These are phyloP conservation scores for Python bivittatus DNA, from an alignment of 2,113 vertebrate genomes.

Conservation along the genomic window DNA sequence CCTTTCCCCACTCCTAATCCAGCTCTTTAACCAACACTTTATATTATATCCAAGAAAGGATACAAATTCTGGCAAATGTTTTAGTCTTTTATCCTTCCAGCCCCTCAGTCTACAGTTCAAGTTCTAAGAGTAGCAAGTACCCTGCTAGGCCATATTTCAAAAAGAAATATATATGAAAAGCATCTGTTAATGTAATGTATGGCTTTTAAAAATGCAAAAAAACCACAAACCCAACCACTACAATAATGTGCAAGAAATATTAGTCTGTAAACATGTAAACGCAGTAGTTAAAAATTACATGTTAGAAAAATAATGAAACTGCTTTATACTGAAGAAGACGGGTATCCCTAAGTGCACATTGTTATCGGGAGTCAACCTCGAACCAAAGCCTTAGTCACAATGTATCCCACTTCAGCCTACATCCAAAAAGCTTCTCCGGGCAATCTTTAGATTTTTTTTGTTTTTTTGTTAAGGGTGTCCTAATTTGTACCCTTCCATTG, in stretches of 20 bases:
- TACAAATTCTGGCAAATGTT: not conserved
- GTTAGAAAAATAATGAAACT: not conserved
- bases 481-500: not conserved
- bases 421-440: not conserved
- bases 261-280: not conserved
- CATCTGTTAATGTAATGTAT: not conserved
- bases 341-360: not conserved
- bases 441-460: not conserved
- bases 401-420: not conserved
- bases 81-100: not conserved
- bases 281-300: not conserved
- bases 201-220: not conserved
- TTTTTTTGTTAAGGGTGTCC: too few relatives aligned
- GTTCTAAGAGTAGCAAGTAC: not conserved
- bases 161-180: not conserved
- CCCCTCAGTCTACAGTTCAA: not conserved
- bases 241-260: not conserved
- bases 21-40: not conserved
- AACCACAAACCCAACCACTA: not conserved
- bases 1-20: not conserved
- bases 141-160: not conserved
- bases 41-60: not conserved
- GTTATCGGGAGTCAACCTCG: not conserved
- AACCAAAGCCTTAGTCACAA: not conserved
- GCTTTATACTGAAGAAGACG: not conserved